Conservation (phyloP, 1,140 invertebrate genomes). For the Subanguina moxae region DNA sequence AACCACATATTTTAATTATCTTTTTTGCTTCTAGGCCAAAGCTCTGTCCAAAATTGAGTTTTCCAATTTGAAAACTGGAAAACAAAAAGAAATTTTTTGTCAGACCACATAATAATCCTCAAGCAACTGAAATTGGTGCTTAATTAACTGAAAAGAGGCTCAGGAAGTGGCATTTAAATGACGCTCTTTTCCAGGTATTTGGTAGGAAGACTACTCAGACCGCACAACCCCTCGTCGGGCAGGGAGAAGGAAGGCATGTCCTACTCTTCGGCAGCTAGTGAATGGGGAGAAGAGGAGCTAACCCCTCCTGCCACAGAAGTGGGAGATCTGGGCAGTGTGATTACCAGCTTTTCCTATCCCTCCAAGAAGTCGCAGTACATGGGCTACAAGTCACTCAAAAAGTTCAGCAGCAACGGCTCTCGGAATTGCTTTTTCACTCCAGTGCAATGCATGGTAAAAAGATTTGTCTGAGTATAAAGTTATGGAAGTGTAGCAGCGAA, state of each 20-base stretch:
- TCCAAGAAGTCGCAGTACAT: slow-evolving; percentile 10
- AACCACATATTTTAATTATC: no score
- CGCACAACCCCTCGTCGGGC: not conserved
- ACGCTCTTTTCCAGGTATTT: slow-evolving; percentile 7
- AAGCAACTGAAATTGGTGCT: no score
- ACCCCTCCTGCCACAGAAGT: not conserved
- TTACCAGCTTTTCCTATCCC: not conserved
- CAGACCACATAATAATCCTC: no score
- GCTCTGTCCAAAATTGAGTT: no score
- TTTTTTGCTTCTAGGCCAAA: no score
- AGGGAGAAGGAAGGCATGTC: no score
- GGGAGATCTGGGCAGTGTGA: not conserved
- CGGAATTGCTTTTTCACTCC: slow-evolving; percentile 12
- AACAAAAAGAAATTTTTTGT: no score
- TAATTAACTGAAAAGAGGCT: no score
- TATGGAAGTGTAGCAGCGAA: no score
- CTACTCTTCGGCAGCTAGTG: no score
- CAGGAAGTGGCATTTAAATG: not conserved
- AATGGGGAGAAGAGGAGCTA: not conserved
- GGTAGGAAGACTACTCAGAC: slow-evolving; percentile 9
- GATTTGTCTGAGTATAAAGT: no score
- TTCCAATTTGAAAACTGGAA: no score
- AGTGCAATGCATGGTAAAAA: slow-evolving; percentile 6
- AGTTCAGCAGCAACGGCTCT: slow-evolving; percentile 9
- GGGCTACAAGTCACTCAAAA: slow-evolving; percentile 10